Evolutionary conservation across 23 tunicate species (phyloP), one percentile per base, ranked within the genome.

Genomic region (Ciona savignyi): DNA sequence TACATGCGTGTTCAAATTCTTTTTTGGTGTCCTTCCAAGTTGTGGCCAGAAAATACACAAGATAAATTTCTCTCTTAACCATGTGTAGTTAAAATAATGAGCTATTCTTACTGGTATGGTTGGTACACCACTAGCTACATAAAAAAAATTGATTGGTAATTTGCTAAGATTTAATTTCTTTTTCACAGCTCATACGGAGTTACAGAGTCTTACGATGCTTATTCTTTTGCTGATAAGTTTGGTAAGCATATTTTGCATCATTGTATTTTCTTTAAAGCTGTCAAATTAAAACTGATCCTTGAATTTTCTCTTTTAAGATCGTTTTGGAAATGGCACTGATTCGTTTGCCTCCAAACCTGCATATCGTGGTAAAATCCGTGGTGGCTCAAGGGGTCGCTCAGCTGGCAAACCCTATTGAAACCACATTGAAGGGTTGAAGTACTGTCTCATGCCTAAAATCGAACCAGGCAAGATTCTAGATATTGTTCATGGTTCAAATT

Each of bases 221-320:
- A 79, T 34, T 63, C 84, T 22, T 79, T 68, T 63, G 84, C 60
- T 26, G 63, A 70, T 70, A 67, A 68, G 20, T 74, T 62, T 69
- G 73, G 73, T 69, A 69, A 69, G 73, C 33, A 66, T n/a, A n/a
- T n/a, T n/a, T n/a, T n/a, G n/a, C n/a, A n/a, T n/a, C n/a, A n/a
- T n/a, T n/a, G n/a, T n/a, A n/a, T n/a, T n/a, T n/a, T n/a, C n/a
- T n/a, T n/a, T n/a, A n/a, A n/a, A n/a, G n/a, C n/a, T n/a, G n/a
- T n/a, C n/a, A n/a, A n/a, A n/a, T n/a, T n/a, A n/a, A n/a, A n/a
- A n/a, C n/a, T n/a, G 56, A 6, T 42, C 15, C 15, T 42, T 42
- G 56, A 42, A 42, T 42, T 15, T 6, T 42, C 15, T 42, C 15
- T 42, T 42, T 42, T 42, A 6, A 42, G 56, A 42, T 6, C 15